Evolutionary conservation across 2,888 invertebrate genomes (phyloP).

Genomic region (Antitype chi): DNA sequence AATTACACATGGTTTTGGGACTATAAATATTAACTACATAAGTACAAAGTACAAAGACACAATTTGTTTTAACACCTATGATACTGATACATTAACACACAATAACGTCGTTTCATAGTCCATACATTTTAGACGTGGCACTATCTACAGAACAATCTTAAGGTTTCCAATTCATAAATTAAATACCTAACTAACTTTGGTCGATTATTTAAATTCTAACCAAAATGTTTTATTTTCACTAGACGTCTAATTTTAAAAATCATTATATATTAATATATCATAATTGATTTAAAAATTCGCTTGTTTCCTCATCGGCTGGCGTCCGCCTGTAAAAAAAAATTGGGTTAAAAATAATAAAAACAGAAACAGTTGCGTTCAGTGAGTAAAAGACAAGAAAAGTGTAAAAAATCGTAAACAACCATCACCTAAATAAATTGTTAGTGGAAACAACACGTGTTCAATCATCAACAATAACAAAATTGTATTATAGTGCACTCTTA

Average conservation of each 20-base stretch:
- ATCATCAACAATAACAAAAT: conserved; percentile 34
- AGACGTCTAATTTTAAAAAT: conserved; percentile 52
- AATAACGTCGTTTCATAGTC: conserved; percentile 40
- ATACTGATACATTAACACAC: conserved; percentile 41
- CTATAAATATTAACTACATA: conserved; percentile 45
- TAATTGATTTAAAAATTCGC: conserved; percentile 45
- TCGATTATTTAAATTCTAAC: conserved; percentile 71
- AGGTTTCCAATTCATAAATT: conserved; percentile 62
- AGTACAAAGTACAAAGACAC: too few relatives aligned
- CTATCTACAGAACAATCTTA: conserved; percentile 50
- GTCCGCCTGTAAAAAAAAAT: conserved; percentile 74
- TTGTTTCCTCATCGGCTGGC: conserved; percentile 70
- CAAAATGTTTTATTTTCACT: conserved; percentile 67
- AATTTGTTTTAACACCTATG: conserved; percentile 39
- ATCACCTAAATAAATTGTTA: conserved; percentile 55
- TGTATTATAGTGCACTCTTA: conserved; percentile 52
- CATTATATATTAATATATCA: conserved; percentile 33
- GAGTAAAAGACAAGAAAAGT: not conserved
- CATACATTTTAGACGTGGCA: conserved; percentile 53
- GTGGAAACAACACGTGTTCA: conserved; percentile 48
- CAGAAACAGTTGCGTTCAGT: not conserved
- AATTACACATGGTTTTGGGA: conserved; percentile 47
- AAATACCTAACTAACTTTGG: conserved; percentile 80
- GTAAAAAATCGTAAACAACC: conserved; percentile 31
- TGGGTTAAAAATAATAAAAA: not conserved